Base-by-base conservation (phyloP, 2,888 invertebrate species). In the Gandaritis pyraliata region DNA sequence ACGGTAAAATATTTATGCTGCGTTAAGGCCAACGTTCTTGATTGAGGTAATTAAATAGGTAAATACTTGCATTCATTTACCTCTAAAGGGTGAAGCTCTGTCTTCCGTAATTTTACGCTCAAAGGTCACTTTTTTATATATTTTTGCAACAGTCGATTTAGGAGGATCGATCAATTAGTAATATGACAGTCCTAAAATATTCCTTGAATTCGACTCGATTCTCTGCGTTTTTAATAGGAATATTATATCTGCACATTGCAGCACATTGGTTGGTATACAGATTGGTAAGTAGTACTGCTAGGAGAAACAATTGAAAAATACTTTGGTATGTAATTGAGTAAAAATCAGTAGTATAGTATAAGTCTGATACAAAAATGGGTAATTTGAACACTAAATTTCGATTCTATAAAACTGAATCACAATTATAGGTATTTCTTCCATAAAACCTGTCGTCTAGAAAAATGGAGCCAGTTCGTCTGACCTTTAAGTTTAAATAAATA, bases 401-500 rank as follows among this genome's bases (percentile, higher is more conserved):
- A 11, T 43, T 16, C 16, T 16, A 16, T 16, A 10, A 41, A 1
- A 43, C 10, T 11, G 43, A 43, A 43, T 43, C 16, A 16, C 16
- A 43, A 16, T 43, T 43, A 13, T 33, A 33, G 33, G 33, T 7
- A 16, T 33, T 16, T 33, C 30, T 33, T 33, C 48, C 13, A 48
- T 30, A 48, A 30, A 33, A 48, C 15, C 30, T 72, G 74, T 71
- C 80, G 77, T 83, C 81, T 86, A 76, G 76, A 83, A 84, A 83
- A 81, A 77, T 73, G 72, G 65, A 83, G 79, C 87, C 83, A 81
- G 86, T 86, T 83, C 70, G 67, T 66, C 72, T 87, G 86, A 88
- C 89, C 86, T 88, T 88, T 87, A 51, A 57, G 38, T 48, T 53
- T 43, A 83, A 80, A 83, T 80, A 85, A 87, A 87, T 84, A 76